Evolutionary conservation across 2,113 vertebrate species (phyloP).

Genomic region (Scortum barcoo): DNA sequence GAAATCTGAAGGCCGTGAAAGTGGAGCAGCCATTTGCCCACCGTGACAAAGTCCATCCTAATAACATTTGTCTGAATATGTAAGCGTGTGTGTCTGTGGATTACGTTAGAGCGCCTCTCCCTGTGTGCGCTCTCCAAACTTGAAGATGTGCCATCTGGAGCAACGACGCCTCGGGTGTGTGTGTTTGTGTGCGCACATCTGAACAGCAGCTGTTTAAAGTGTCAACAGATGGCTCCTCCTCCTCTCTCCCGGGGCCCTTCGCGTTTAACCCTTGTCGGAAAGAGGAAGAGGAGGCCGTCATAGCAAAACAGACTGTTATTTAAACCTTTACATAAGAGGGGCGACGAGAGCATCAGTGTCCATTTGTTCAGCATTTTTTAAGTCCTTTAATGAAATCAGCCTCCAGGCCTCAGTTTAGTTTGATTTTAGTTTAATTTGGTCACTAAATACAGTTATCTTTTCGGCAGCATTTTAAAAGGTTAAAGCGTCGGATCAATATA

Average conservation of each 20-base stretch:
- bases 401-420: not conserved
- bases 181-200: conserved; percentile 4
- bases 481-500: not conserved
- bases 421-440: not conserved
- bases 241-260: conserved; percentile 27
- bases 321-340: not conserved
- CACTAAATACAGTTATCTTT: not conserved
- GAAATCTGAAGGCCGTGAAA: conserved; percentile 32
- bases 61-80: conserved; percentile 22
- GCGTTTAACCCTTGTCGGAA: conserved; percentile 36
- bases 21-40: conserved; percentile 20
- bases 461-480: not conserved
- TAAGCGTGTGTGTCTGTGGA: not conserved
- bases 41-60: conserved; percentile 28
- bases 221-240: conserved; percentile 63
- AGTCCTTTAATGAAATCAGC: not conserved
- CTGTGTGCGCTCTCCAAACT: conserved; percentile 26
- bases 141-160: conserved; percentile 54
- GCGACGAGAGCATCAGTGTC: not conserved
- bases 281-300: not conserved
- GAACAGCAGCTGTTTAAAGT: conserved; percentile 55
- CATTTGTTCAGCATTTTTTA: not conserved
- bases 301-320: not conserved
- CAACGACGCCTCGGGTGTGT: conserved; percentile 20
- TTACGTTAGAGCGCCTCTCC: not conserved